phyloP scores from a whole-genome alignment of 2,888 invertebrate species.

The Dyspetes luteomarginatus region DNA sequence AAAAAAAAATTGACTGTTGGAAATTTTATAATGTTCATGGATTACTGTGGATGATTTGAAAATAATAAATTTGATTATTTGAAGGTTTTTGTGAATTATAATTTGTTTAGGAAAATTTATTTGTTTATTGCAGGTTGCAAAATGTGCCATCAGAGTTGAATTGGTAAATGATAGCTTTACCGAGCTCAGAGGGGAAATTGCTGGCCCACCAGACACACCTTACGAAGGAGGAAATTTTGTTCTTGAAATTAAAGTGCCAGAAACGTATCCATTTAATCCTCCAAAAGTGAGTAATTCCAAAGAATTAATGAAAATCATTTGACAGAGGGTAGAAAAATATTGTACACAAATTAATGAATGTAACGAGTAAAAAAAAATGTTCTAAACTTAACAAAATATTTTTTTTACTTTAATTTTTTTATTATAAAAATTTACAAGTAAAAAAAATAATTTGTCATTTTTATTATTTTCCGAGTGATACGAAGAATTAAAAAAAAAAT shows the following conservation, averaged over 20 bases:
- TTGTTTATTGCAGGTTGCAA: slow-evolving; percentile 89
- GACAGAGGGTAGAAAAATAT: too few relatives aligned
- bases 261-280: slow-evolving; percentile 99
- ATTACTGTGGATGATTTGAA: slow-evolving; percentile 15
- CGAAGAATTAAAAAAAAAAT: too few relatives aligned
- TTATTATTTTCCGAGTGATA: too few relatives aligned
- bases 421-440: too few relatives aligned
- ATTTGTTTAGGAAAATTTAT: background rate
- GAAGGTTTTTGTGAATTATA: slow-evolving; percentile 17
- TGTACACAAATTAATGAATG: too few relatives aligned
- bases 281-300: slow-evolving; percentile 93
- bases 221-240: slow-evolving; percentile 98
- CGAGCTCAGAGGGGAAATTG: slow-evolving; percentile 96
- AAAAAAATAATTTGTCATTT: too few relatives aligned
- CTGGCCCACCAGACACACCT: slow-evolving; percentile 99
- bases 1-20: slow-evolving; percentile 32
- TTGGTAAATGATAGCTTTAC: slow-evolving; percentile 95
- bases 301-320: slow-evolving; percentile 1
- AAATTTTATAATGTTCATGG: slow-evolving; percentile 23
- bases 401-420: too few relatives aligned
- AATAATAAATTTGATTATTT: too few relatives aligned
- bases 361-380: too few relatives aligned
- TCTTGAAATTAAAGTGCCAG: slow-evolving; percentile 98
- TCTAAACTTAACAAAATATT: too few relatives aligned
- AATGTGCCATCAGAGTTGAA: slow-evolving; percentile 95